Conservation (phyloP, 2,888 invertebrate genomes). For the Dione juno region DNA sequence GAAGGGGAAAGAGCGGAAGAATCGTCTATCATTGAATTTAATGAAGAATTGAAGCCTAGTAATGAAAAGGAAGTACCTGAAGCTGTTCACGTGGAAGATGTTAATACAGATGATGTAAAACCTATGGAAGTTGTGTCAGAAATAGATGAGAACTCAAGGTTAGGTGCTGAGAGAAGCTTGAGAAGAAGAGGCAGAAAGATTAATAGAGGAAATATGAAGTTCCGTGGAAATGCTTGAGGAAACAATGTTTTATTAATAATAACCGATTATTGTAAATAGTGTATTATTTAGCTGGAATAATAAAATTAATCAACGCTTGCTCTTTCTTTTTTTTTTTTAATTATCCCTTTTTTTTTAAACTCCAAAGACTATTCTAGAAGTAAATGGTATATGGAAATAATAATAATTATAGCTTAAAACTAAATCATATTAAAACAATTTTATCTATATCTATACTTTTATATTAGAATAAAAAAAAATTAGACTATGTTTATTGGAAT, state of each 20-base stretch:
- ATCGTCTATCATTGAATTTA: constrained; percentile 46
- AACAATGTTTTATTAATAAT: neutral
- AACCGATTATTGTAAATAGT: constrained; percentile 43
- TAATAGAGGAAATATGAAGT: constrained; percentile 63
- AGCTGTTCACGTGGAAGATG: constrained; percentile 15
- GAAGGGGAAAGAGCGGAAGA: constrained; percentile 23
- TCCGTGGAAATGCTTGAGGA: constrained; percentile 53
- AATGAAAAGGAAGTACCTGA: neutral
- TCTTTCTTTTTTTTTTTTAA: constrained; percentile 5
- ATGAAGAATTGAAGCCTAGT: constrained; percentile 14
- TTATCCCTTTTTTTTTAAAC: neutral
- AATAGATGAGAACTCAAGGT: constrained; percentile 51
- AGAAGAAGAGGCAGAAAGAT: constrained; percentile 55
- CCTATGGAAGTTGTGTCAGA: constrained; percentile 32
- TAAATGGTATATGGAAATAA: no score
- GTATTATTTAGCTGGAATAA: constrained; percentile 12
- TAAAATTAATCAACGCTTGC: constrained; percentile 17
- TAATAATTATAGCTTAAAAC: no score
- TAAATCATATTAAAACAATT: no score
- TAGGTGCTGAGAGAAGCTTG: constrained; percentile 65
- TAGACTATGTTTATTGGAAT: no score
- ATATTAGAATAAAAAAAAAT: no score
- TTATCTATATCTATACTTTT: no score
- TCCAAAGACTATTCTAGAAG: neutral
- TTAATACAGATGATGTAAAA: constrained; percentile 36